Conservation (phyloP, 2,113 vertebrate species). For the Nannospalax galili region DNA sequence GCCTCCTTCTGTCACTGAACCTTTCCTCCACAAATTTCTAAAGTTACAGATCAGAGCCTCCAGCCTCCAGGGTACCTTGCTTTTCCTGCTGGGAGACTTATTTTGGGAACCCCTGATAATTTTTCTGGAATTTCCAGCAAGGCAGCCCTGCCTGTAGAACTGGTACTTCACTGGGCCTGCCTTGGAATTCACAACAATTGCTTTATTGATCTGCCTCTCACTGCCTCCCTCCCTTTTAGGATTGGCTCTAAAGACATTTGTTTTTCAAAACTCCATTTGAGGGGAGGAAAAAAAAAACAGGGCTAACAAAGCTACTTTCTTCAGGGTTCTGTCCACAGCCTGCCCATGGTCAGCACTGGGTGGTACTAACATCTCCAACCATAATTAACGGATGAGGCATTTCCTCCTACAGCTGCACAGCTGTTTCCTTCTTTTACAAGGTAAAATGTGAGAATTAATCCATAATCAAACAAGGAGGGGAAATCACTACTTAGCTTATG, state of each 20-base stretch:
- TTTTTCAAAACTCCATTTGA: slow-evolving; percentile 52
- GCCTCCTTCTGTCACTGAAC: neutral
- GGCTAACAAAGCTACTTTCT: slow-evolving; percentile 36
- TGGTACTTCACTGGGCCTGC: neutral
- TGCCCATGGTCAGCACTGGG: neutral
- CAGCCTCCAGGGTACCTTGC: neutral
- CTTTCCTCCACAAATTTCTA: slow-evolving; percentile 8
- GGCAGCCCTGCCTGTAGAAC: neutral
- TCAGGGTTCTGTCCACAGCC: neutral
- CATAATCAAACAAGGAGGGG: slow-evolving; percentile 60
- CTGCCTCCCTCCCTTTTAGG: neutral
- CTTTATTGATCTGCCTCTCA: slow-evolving; percentile 54
- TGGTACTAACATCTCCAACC: neutral
- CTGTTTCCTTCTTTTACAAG: slow-evolving; percentile 54
- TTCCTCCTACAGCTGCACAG: slow-evolving; percentile 53
- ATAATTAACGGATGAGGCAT: slow-evolving; percentile 62
- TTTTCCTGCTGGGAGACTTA: neutral
- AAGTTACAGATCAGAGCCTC: neutral
- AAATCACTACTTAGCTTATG: slow-evolving; percentile 50
- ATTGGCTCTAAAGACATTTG: slow-evolving; percentile 40
- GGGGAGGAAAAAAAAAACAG: neutral
- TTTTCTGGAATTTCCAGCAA: slow-evolving; percentile 25
- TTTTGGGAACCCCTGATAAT: slow-evolving; percentile 37
- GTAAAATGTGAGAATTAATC: slow-evolving; percentile 53
- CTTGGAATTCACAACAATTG: slow-evolving; percentile 47